A percentile compares a stretch with the other conserved stretches of the same genome.
These are phyloP conservation scores for Theristus sp. DNA, from an alignment of 2,888 invertebrate genomes.

Conservation along the genomic window DNA sequence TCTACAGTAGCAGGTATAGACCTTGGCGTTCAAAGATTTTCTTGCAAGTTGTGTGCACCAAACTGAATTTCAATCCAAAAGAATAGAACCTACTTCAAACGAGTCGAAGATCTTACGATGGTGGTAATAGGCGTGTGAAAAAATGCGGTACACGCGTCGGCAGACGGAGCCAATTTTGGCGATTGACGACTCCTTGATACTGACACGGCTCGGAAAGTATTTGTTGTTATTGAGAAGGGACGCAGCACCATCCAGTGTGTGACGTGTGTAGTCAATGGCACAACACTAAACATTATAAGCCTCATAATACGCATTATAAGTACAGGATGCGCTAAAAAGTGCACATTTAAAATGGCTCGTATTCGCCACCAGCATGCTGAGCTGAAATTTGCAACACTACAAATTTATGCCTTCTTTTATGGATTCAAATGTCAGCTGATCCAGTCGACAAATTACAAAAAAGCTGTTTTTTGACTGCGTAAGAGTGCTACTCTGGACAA, in stretches of 20 bases:
- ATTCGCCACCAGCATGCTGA: too few relatives aligned
- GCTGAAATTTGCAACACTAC: too few relatives aligned
- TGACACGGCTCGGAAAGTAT: slow-evolving; percentile 97
- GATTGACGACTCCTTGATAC: slow-evolving; percentile 95
- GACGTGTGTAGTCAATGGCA: slow-evolving; percentile 95
- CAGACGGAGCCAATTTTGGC: slow-evolving; percentile 96
- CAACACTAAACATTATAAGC: slow-evolving; percentile 47
- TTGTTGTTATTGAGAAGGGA: slow-evolving; percentile 96
- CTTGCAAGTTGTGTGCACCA: too few relatives aligned
- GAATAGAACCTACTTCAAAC: slow-evolving; percentile 49
- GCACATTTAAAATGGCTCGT: too few relatives aligned
- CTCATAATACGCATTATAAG: background rate
- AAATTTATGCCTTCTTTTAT: too few relatives aligned
- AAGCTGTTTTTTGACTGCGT: too few relatives aligned
- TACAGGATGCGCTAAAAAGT: too few relatives aligned
- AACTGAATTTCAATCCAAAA: background rate
- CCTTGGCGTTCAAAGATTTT: too few relatives aligned
- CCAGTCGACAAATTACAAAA: too few relatives aligned
- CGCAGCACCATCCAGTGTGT: slow-evolving; percentile 94
- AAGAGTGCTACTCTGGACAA: too few relatives aligned
- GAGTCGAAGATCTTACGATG: slow-evolving; percentile 89
- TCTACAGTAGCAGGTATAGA: too few relatives aligned
- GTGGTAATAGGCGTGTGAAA: slow-evolving; percentile 98
- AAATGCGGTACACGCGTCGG: slow-evolving; percentile 91
- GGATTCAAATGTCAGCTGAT: too few relatives aligned